Evolutionary conservation across 2,797 vertebrate genomes (phyloP).

Genomic region (Hylomyscus alleni): DNA sequence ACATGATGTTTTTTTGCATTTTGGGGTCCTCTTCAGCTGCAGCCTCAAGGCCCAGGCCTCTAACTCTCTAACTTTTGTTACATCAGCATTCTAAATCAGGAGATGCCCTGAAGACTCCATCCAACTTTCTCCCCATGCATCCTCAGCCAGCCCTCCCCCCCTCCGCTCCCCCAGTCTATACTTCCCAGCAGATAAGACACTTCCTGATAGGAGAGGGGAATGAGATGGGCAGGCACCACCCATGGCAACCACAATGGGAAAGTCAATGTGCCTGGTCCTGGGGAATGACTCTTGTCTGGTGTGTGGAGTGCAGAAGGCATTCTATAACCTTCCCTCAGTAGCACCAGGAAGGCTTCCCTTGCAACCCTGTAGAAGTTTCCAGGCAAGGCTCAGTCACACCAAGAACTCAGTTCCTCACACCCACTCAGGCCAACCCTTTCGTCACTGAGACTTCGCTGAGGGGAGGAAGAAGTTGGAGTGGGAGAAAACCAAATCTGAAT

Average conservation of each 20-base stretch:
- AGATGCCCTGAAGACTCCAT: neutral
- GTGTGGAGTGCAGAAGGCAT: neutral
- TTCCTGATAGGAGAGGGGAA: neutral
- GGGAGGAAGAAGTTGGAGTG: neutral
- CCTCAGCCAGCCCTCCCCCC: neutral
- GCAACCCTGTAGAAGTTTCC: neutral
- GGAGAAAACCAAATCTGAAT: conserved; percentile 29
- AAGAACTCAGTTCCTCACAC: neutral
- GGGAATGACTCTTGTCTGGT: neutral
- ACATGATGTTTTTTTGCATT: neutral
- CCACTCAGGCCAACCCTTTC: neutral
- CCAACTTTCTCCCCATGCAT: neutral
- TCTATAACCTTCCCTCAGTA: neutral
- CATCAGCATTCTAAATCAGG: neutral
- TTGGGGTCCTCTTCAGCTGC: neutral
- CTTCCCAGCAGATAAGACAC: neutral
- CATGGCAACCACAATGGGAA: neutral
- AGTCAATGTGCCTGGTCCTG: neutral
- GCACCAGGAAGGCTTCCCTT: neutral
- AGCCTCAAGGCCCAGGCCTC: neutral
- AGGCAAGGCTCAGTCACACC: neutral
- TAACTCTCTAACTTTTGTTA: neutral
- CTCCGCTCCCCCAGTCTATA: too few species aligned
- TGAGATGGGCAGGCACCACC: neutral
- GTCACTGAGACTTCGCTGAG: neutral